A percentile compares a stretch with the other conserved stretches of the same genome.
phyloP scores from a whole-genome alignment of 2,113 vertebrate species.

The Periophthalmus modestus region DNA sequence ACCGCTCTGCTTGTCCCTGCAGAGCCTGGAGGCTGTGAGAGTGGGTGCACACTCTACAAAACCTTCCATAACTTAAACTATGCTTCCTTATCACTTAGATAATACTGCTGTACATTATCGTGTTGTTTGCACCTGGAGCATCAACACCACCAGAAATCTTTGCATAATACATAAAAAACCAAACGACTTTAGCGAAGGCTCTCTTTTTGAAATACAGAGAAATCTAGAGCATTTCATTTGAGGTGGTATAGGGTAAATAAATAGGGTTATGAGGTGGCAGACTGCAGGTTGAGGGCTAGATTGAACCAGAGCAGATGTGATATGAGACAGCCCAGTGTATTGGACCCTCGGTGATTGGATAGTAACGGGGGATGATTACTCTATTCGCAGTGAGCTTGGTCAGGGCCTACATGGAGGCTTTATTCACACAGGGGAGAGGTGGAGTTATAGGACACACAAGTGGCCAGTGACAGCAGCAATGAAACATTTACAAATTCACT shows the following conservation, averaged over 20 bases:
- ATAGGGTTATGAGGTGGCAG: constrained; percentile 15
- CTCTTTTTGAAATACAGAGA: constrained; percentile 6
- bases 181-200: constrained; percentile 8
- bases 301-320: constrained; percentile 53
- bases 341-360: constrained; percentile 62
- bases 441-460: neutral
- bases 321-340: constrained; percentile 59
- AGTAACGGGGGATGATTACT: constrained; percentile 54
- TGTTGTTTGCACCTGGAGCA: constrained; percentile 8
- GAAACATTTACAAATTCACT: neutral
- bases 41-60: neutral
- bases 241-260: neutral
- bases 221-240: neutral
- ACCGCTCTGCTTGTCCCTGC: neutral
- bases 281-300: constrained; percentile 46
- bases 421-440: constrained; percentile 33
- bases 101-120: neutral
- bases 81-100: constrained; percentile 9
- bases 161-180: constrained; percentile 27
- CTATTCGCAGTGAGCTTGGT: constrained; percentile 32
- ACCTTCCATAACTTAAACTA: neutral
- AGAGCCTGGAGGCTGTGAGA: constrained; percentile 5
- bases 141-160: constrained; percentile 16
- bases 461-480: neutral
- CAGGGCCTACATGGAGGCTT: constrained; percentile 9